Evolutionary conservation across 2,888 invertebrate species (phyloP).

Genomic region (Oeneis ivallda): DNA sequence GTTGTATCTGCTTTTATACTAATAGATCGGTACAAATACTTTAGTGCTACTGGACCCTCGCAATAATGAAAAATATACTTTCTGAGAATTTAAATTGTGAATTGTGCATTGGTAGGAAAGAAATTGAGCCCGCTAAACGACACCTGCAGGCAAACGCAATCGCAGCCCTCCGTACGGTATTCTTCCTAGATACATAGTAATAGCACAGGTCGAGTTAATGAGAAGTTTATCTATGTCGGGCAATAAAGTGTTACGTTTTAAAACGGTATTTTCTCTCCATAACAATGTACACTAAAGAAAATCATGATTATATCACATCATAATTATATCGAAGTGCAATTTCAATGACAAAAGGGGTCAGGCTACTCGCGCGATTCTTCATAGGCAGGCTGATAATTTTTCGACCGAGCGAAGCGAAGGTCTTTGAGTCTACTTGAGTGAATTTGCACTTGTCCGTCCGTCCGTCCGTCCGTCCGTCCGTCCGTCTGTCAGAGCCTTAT

Average conservation of each 20-base stretch:
- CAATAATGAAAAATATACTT: background rate
- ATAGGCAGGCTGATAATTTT: no score
- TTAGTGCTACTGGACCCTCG: no score
- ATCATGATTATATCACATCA: conserved; percentile 14
- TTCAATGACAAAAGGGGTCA: background rate
- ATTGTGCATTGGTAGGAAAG: background rate
- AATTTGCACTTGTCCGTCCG: no score
- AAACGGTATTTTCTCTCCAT: conserved; percentile 6
- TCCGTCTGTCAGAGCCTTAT: no score
- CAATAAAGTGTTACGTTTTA: conserved; percentile 37
- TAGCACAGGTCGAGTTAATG: conserved; percentile 46
- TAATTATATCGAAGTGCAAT: conserved; percentile 5
- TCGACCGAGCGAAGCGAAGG: no score
- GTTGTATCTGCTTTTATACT: no score
- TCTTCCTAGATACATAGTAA: conserved; percentile 39
- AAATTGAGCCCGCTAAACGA: conserved; percentile 12
- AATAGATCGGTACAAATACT: no score
- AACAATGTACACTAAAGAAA: background rate
- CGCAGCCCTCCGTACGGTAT: conserved; percentile 33
- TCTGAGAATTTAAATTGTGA: background rate
- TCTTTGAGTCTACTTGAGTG: no score
- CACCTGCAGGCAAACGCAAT: conserved; percentile 25
- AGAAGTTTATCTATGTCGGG: conserved; percentile 58
- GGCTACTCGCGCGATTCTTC: no score
- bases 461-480: no score